Evolutionary conservation across 2,888 invertebrate species (phyloP).

Genomic region (Megaustenia siamemsis): DNA sequence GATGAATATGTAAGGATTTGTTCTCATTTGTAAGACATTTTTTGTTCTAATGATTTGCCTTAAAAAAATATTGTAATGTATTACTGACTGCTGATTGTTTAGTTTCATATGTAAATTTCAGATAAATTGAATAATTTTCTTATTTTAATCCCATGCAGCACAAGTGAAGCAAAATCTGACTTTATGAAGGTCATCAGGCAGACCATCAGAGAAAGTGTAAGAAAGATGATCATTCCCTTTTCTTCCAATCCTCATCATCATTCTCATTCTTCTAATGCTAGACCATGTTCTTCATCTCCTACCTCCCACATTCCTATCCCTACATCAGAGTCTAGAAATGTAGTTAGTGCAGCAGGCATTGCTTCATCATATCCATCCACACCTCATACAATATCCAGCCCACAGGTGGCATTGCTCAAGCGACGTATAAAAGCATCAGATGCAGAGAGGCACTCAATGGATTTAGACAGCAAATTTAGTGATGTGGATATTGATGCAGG

Average conservation of each 20-base stretch:
- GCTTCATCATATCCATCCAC: conserved; percentile 43
- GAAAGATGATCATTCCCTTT: conserved; percentile 95
- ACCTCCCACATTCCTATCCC: conserved; percentile 24
- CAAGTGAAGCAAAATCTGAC: conserved; percentile 96
- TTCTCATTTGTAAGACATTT: too few relatives aligned
- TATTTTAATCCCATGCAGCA: conserved; percentile 83
- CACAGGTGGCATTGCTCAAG: conserved; percentile 51
- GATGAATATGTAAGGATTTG: too few relatives aligned
- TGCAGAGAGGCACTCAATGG: conserved; percentile 77
- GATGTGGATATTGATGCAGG: conserved; percentile 80
- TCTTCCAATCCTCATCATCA: conserved; percentile 46
- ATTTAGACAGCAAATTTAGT: conserved; percentile 90
- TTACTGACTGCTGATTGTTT: too few relatives aligned
- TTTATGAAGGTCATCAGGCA: conserved; percentile 98
- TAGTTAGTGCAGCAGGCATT: conserved; percentile 12
- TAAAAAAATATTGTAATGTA: too few relatives aligned
- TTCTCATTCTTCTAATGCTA: conserved; percentile 13
- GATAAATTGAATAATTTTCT: too few relatives aligned
- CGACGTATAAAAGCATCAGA: conserved; percentile 63
- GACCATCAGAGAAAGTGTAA: conserved; percentile 96
- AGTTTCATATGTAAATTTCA: too few relatives aligned
- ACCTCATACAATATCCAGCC: conserved; percentile 52
- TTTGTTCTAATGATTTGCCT: too few relatives aligned
- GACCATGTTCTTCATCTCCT: conserved; percentile 44
- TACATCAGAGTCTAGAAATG: neutral